These are phyloP conservation scores for Pipra filicauda DNA, from an alignment of 2,113 vertebrate species.

Conservation along the genomic window DNA sequence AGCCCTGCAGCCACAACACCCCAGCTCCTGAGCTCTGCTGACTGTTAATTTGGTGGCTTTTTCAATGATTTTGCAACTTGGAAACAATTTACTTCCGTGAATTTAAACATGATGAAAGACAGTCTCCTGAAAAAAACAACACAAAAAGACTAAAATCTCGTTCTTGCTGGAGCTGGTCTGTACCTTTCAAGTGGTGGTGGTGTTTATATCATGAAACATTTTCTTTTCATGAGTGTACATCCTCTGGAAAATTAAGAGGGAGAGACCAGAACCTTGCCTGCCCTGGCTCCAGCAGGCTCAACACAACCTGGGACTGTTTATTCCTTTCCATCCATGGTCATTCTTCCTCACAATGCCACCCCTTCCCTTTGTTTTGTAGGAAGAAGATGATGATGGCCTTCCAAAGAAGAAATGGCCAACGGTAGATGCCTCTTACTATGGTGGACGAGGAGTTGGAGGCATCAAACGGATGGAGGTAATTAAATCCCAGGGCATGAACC, in stretches of 20 bases:
- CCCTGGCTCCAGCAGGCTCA: background rate
- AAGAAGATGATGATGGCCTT: conserved; percentile 87
- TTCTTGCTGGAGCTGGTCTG: background rate
- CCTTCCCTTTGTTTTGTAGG: conserved; percentile 61
- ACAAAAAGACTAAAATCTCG: background rate
- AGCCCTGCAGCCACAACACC: background rate
- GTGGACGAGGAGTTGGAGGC: conserved; percentile 93
- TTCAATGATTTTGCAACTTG: background rate
- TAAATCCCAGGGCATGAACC: background rate
- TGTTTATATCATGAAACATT: background rate
- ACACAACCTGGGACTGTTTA: fast-evolving
- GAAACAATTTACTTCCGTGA: background rate
- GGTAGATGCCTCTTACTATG: conserved; percentile 96
- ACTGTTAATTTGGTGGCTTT: background rate
- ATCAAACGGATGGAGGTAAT: conserved; percentile 98
- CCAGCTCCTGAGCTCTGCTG: background rate
- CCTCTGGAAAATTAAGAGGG: background rate
- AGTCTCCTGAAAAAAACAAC: background rate
- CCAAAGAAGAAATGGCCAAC: conserved; percentile 89
- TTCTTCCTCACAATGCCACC: background rate
- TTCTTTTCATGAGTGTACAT: background rate
- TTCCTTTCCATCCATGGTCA: background rate
- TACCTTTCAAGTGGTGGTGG: background rate
- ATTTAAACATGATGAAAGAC: background rate
- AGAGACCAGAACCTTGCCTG: background rate